These are phyloP conservation scores for Apocheima hispidaria DNA, from an alignment of 2,888 invertebrate species.

Conservation along the genomic window DNA sequence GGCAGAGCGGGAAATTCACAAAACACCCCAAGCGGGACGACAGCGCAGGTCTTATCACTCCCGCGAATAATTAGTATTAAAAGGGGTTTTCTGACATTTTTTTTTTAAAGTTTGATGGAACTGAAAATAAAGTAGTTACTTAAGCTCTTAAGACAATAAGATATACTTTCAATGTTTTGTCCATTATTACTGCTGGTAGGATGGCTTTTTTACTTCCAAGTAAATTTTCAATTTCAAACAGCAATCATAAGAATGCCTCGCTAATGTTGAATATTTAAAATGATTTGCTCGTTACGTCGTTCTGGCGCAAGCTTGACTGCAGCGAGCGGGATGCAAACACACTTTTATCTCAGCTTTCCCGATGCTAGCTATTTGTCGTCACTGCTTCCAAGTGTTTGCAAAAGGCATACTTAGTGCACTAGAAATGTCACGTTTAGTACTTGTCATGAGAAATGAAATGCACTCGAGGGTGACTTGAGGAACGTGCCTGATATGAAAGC, in stretches of 20 bases:
- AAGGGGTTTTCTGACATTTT: too few relatives aligned
- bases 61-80: too few relatives aligned
- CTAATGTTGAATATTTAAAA: slow-evolving; percentile 12
- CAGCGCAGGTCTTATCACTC: too few relatives aligned
- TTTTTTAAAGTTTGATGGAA: too few relatives aligned
- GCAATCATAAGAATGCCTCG: background rate
- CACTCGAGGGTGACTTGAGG: slow-evolving; percentile 12
- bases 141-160: too few relatives aligned
- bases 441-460: slow-evolving; percentile 23
- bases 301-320: slow-evolving; percentile 5
- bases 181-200: too few relatives aligned
- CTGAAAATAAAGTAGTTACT: too few relatives aligned
- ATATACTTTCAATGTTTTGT: too few relatives aligned
- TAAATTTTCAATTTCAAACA: background rate
- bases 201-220: too few relatives aligned
- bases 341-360: slow-evolving; percentile 24
- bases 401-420: slow-evolving; percentile 23
- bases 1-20: too few relatives aligned
- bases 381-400: slow-evolving; percentile 23
- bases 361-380: slow-evolving; percentile 29
- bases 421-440: slow-evolving; percentile 21
- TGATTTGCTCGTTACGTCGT: background rate
- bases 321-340: slow-evolving; percentile 11
- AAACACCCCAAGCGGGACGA: too few relatives aligned
- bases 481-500: background rate